Base-by-base conservation (phyloP, 2,113 vertebrate species). In the Dipodomys merriami region DNA sequence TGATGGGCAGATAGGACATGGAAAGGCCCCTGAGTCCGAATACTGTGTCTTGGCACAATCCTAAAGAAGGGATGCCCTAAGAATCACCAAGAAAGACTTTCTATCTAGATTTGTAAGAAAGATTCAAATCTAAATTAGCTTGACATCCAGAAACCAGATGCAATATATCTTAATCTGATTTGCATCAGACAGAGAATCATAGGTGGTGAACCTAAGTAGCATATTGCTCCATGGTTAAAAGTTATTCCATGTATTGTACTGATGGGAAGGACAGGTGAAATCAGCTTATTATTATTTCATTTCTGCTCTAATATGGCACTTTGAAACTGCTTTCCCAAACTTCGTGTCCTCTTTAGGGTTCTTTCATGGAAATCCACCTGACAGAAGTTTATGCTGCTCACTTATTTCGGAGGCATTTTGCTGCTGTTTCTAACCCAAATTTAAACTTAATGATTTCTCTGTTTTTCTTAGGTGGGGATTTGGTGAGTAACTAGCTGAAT, bases 401-500 rank as follows among this genome's bases (percentile, higher is more conserved):
- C 13, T 53, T 64, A 39, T 64, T 18, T 22, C 20, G 6, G n/a
- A 90, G 5, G 19, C 7, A 53, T 53, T 53, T 53, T 9, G 8
- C 49, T 13, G 12, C 49, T 53, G 49, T 79, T 74, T 79, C 33
- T 86, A 73, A 30, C 10, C 82, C 44, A n/a, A 23, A 67, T 77
- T 68, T 77, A 87, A 25, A 49, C 7, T n/a, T 30, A 29, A 57
- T 65, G 39, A 23, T 87, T 33, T 65, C 20, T 15, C 79, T 12
- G 2, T 79, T 18, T 83, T 71, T 91, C 30, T 86, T 69, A 60
- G 20, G 77, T 60, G 79, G 83, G 35, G 25, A n/a, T 76, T 84
- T 80, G 62, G 19, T 91, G 53, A 95, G 16, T 29, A 83, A 88
- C n/a, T 33, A 53, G 22, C 7, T 77, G 72, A 87, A 64, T 92